Percentiles rank a stretch among this genome's conserved stretches.
Evolutionary conservation across 2,888 invertebrate species (phyloP).

Genomic region (Mythimna vitellina): DNA sequence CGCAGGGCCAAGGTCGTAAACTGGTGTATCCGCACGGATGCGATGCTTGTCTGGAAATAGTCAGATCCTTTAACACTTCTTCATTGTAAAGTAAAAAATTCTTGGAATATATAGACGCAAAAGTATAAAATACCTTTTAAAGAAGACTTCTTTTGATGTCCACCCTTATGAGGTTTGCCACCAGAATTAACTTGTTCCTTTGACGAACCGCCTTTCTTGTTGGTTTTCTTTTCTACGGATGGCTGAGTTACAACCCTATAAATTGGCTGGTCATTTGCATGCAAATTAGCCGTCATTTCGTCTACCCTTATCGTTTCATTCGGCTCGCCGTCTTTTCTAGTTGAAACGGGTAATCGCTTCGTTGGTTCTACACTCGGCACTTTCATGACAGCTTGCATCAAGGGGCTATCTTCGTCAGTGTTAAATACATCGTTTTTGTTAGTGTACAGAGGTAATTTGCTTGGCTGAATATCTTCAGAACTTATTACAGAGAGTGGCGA

Average conservation of each 20-base stretch:
- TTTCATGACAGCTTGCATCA: conserved; percentile 86
- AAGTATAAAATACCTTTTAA: conserved; percentile 79
- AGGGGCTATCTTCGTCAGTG: conserved; percentile 84
- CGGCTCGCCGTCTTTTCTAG: conserved; percentile 84
- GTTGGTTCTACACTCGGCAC: conserved; percentile 80
- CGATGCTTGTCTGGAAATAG: conserved; percentile 84
- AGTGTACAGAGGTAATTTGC: conserved; percentile 79
- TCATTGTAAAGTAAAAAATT: neutral
- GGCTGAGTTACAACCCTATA: conserved; percentile 88
- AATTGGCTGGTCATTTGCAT: conserved; percentile 87
- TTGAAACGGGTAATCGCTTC: conserved; percentile 79
- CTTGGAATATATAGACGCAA: neutral
- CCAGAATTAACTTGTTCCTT: conserved; percentile 77
- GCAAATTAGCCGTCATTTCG: conserved; percentile 86
- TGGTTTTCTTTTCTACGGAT: conserved; percentile 82
- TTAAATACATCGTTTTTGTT: conserved; percentile 83
- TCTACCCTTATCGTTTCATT: conserved; percentile 83
- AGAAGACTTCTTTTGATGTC: conserved; percentile 87
- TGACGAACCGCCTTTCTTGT: conserved; percentile 78
- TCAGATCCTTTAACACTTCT: conserved; percentile 6
- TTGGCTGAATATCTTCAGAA: conserved; percentile 79
- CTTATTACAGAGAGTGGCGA: conserved; percentile 68
- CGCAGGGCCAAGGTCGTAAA: conserved; percentile 89
- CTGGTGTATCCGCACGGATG: conserved; percentile 79
- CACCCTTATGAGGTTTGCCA: conserved; percentile 80